Conservation (phyloP, 2,797 vertebrate species). For the Dicrostonyx torquatus region DNA sequence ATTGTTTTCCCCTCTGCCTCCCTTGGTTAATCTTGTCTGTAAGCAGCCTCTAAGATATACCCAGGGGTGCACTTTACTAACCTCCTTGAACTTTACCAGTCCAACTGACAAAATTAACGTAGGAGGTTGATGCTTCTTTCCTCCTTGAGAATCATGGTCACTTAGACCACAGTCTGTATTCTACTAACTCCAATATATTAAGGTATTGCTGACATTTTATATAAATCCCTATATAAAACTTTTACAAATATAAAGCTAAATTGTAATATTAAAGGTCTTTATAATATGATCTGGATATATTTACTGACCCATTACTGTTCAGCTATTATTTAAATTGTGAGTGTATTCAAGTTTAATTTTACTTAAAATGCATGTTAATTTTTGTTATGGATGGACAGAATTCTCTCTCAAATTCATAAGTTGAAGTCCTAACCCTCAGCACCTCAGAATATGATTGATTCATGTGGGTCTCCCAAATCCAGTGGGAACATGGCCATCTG, state of each 20-base stretch:
- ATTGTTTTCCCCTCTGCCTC: not conserved
- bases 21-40: not conserved
- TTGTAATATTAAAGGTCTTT: not conserved
- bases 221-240: not conserved
- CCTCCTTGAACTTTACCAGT: not conserved
- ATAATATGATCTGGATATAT: not conserved
- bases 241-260: not conserved
- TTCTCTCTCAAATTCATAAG: not conserved
- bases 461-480: not conserved
- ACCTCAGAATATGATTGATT: not conserved
- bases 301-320: not conserved
- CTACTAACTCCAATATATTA: not conserved
- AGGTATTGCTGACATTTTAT: not conserved
- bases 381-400: not conserved
- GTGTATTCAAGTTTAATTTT: not conserved
- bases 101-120: not conserved
- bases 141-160: not conserved
- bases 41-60: not conserved
- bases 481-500: not conserved
- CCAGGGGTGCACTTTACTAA: not conserved
- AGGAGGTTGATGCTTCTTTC: not conserved
- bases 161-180: not conserved
- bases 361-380: not conserved
- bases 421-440: not conserved
- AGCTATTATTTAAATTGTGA: not conserved